Evolutionary conservation across 92 coral and sea anemone genomes (phyloP).

Genomic region (Heteractis magnifica): DNA sequence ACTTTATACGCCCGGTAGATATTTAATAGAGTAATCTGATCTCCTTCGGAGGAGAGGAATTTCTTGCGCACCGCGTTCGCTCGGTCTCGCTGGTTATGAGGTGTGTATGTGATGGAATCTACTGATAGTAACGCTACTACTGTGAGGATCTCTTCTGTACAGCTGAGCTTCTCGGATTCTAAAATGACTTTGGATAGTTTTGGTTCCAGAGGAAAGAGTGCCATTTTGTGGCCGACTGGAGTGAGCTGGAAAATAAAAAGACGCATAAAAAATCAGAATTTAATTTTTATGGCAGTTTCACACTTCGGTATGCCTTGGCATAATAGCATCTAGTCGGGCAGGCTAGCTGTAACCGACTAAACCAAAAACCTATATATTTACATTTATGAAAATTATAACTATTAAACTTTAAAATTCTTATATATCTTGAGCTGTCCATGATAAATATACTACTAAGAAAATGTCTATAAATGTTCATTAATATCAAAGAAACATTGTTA

Average conservation of each 20-base stretch:
- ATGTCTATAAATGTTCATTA: no score
- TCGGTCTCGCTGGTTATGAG: conserved; percentile 87
- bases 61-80: conserved; percentile 84
- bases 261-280: not conserved
- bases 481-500: no score
- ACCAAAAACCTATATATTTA: no score
- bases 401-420: no score
- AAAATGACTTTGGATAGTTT: conserved; percentile 82
- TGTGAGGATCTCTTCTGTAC: conserved; percentile 90
- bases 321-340: no score
- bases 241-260: conserved; percentile 58
- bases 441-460: no score
- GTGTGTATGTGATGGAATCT: conserved; percentile 91
- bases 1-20: conserved; percentile 92
- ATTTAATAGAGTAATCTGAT: conserved; percentile 87
- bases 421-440: no score
- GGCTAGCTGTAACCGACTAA: no score
- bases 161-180: conserved; percentile 65
- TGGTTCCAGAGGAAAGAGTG: conserved; percentile 90
- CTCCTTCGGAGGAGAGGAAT: conserved; percentile 92
- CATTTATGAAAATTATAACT: no score
- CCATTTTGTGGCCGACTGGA: conserved; percentile 79
- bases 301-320: no score
- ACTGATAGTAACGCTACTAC: conserved; percentile 89
- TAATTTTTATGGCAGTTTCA: no score